A percentile compares a stretch with the other conserved stretches of the same genome.
Evolutionary conservation across 1,140 invertebrate genomes (phyloP).

Genomic region (Heliconius congener): DNA sequence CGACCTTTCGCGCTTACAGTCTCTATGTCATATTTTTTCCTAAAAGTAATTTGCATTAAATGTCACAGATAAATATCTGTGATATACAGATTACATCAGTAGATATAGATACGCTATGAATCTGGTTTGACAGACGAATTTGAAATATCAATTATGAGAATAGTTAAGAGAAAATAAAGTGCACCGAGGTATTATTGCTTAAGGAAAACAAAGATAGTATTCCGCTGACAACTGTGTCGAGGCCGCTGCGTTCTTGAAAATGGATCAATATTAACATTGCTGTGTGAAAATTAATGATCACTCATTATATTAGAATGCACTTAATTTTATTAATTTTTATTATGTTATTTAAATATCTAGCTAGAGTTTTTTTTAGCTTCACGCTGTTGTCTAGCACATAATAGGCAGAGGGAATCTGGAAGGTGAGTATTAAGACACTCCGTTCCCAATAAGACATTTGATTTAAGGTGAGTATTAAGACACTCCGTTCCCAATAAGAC

Average conservation of each 20-base stretch:
- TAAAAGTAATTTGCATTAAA: no score
- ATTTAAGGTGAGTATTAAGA: no score
- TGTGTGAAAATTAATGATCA: conserved; percentile 28
- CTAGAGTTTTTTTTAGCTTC: no score
- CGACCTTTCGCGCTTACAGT: no score
- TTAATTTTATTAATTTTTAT: neutral
- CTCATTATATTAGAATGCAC: conserved; percentile 3
- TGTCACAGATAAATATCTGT: no score
- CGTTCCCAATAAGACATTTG: no score
- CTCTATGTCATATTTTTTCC: no score
- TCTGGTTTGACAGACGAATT: neutral
- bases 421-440: no score
- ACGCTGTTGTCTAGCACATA: no score
- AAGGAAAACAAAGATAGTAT: conserved; percentile 56
- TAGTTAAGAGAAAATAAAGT: conserved; percentile 1
- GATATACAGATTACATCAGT: no score
- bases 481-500: neutral
- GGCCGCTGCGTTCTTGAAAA: conserved; percentile 60
- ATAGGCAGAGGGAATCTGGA: no score
- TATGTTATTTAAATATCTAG: neutral
- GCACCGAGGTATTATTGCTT: conserved; percentile 32
- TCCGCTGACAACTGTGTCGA: conserved; percentile 60
- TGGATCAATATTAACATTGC: conserved; percentile 49
- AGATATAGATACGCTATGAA: neutral
- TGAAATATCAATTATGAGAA: neutral